Evolutionary conservation across 2,888 invertebrate species (phyloP).

Genomic region (Hartigia nigra): DNA sequence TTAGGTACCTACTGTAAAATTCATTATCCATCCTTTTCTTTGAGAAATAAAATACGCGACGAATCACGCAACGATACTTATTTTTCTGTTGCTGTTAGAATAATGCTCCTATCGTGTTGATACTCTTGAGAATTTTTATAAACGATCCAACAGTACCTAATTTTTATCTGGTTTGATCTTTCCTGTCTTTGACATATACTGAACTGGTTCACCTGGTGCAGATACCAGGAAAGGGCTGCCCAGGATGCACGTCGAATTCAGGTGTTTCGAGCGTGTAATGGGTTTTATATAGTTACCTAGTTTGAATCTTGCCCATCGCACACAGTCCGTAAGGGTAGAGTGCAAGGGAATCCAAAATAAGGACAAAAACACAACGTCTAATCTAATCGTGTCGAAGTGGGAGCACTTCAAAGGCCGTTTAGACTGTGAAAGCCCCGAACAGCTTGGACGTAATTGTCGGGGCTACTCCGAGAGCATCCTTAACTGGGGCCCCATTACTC

Average conservation of each 20-base stretch:
- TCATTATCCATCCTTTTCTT: not conserved
- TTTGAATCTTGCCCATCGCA: not conserved
- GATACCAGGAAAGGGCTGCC: not conserved
- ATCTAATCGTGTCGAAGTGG: constrained; percentile 19
- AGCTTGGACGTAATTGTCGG: constrained; percentile 15
- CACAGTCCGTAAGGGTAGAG: not conserved
- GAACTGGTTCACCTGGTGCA: not conserved
- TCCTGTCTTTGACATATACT: not conserved
- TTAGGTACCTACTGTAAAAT: not conserved
- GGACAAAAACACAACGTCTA: constrained; percentile 4
- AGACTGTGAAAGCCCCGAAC: constrained; percentile 20
- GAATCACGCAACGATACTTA: not conserved
- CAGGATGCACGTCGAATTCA: not conserved
- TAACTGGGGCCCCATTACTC: not conserved
- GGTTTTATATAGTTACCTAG: not conserved
- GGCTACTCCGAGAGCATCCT: not conserved
- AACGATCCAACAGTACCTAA: not conserved
- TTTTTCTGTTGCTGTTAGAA: not conserved
- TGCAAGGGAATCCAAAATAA: not conserved
- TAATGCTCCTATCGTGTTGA: not conserved
- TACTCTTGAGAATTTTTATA: not conserved
- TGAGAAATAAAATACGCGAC: not conserved
- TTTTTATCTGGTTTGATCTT: not conserved
- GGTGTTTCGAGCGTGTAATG: not conserved
- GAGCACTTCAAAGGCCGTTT: constrained; percentile 19